Conservation (phyloP, 2,113 vertebrate species). For the Willisornis vidua region DNA sequence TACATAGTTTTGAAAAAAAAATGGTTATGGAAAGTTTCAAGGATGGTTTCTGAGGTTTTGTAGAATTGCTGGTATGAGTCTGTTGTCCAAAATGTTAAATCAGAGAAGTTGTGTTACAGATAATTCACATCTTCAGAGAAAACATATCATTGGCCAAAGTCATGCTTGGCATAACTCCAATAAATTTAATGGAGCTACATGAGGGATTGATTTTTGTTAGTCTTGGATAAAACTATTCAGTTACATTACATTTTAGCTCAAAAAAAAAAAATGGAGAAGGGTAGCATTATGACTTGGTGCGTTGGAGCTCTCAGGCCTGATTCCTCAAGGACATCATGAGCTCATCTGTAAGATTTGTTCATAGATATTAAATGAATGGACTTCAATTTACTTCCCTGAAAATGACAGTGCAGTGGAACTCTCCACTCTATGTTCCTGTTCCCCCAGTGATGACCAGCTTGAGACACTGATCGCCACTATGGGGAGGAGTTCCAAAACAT, state of each 20-base stretch:
- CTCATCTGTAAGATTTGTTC: background rate
- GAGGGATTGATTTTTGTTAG: constrained; percentile 23
- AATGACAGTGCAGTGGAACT: background rate
- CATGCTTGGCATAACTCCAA: background rate
- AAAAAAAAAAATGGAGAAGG: background rate
- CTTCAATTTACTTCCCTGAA: background rate
- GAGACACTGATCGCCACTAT: background rate
- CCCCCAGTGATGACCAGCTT: background rate
- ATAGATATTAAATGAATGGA: background rate
- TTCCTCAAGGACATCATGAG: background rate
- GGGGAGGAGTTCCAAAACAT: background rate
- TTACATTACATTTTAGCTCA: background rate
- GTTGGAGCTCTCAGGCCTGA: background rate
- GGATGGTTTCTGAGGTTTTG: background rate
- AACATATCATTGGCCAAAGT: background rate
- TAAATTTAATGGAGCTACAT: background rate
- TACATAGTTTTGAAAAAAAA: background rate
- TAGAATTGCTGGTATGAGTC: background rate
- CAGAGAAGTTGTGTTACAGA: background rate
- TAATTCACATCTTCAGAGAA: constrained; percentile 35
- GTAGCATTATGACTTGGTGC: background rate
- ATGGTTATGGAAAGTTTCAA: background rate
- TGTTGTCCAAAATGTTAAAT: background rate
- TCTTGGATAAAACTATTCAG: constrained; percentile 2
- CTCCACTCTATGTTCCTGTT: background rate